Conservation (phyloP, 1,140 invertebrate species). For the Apis florea region DNA sequence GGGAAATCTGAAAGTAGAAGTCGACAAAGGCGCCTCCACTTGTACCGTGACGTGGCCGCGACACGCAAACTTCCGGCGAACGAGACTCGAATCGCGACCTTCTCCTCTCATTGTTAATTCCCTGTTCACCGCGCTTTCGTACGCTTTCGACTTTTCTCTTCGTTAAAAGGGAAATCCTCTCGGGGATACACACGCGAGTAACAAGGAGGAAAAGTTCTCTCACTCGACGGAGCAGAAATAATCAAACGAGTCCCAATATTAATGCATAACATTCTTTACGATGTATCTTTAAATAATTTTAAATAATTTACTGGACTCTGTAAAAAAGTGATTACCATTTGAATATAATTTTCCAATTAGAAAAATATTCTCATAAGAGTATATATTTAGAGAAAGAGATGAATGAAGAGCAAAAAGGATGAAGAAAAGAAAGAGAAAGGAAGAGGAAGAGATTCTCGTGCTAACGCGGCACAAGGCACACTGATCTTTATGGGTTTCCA, state of each 20-base stretch:
- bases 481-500: conserved; percentile 66
- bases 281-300: too few relatives aligned
- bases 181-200: conserved; percentile 4
- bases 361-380: background rate
- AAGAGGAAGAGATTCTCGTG: conserved; percentile 43
- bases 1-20: too few relatives aligned
- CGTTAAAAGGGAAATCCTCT: conserved; percentile 19
- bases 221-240: too few relatives aligned
- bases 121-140: background rate
- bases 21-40: background rate
- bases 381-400: background rate
- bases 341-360: too few relatives aligned
- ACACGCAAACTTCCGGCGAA: background rate
- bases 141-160: background rate
- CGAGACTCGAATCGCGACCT: background rate
- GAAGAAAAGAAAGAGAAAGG: background rate
- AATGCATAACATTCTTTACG: too few relatives aligned
- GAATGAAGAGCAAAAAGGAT: background rate
- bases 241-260: too few relatives aligned
- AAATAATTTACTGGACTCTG: too few relatives aligned
- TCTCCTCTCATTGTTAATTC: conserved; percentile 14
- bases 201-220: conserved; percentile 31
- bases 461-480: conserved; percentile 54
- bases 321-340: too few relatives aligned
- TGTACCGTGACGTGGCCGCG: background rate